phyloP scores from a whole-genome alignment of 1,140 invertebrate genomes.

The Drosophila tropicalis region DNA sequence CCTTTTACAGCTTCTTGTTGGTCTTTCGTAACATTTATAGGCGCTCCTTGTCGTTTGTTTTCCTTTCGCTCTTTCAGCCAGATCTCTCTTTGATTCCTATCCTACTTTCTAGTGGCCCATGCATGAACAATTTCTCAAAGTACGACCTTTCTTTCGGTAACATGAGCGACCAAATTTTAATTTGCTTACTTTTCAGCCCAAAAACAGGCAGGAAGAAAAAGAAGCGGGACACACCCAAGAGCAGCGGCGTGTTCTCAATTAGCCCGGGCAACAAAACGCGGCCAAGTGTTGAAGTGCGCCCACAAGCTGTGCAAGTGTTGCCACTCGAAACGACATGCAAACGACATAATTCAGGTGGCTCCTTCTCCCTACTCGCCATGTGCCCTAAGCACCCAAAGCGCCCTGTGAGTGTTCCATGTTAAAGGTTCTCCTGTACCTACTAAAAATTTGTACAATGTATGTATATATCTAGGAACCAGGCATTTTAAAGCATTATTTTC shows the following conservation, averaged over 20 bases:
- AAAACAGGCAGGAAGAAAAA: not conserved
- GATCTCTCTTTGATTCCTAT: slow-evolving; percentile 12
- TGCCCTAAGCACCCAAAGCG: no score
- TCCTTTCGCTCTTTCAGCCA: not conserved
- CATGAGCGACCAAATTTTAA: slow-evolving; percentile 28
- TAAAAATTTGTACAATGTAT: no score
- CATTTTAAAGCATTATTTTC: no score
- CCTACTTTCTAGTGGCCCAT: not conserved
- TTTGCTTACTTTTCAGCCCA: slow-evolving; percentile 37
- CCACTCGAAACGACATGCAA: slow-evolving; percentile 41
- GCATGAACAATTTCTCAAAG: slow-evolving; percentile 32
- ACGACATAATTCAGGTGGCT: slow-evolving; percentile 56
- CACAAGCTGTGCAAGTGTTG: slow-evolving; percentile 36
- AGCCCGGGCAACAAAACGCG: slow-evolving; percentile 38
- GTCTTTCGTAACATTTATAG: no score
- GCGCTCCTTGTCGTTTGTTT: no score
- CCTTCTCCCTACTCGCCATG: not conserved
- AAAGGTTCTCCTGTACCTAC: no score
- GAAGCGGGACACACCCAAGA: slow-evolving; percentile 44
- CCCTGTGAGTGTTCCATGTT: no score
- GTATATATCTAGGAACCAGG: no score
- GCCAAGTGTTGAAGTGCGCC: slow-evolving; percentile 49
- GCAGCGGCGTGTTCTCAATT: slow-evolving; percentile 53
- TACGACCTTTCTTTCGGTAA: slow-evolving; percentile 12
- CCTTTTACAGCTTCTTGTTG: no score